Conservation (phyloP, 2,888 invertebrate species). For the Vanessa cardui region DNA sequence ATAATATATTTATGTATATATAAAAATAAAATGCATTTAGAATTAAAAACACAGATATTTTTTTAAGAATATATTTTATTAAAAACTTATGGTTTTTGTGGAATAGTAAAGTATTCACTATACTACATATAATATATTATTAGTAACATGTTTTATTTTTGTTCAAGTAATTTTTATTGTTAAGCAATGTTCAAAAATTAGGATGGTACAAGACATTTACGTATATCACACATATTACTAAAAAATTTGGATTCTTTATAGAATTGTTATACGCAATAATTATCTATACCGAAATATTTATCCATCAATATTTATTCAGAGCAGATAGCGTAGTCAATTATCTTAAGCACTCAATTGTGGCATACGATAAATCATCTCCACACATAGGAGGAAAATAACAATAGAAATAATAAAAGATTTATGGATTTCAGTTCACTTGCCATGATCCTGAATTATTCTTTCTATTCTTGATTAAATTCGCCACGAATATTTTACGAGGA, state of each 20-base stretch:
- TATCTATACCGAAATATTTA: slow-evolving; percentile 18
- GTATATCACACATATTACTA: too few relatives aligned
- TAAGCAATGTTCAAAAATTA: too few relatives aligned
- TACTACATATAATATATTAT: too few relatives aligned
- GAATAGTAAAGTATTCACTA: too few relatives aligned
- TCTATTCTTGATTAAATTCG: slow-evolving; percentile 18
- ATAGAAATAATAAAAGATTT: slow-evolving; percentile 54
- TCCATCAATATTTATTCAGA: slow-evolving; percentile 15
- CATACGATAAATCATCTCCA: slow-evolving; percentile 45
- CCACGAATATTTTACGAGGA: background rate
- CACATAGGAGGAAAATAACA: slow-evolving; percentile 54
- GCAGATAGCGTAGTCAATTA: slow-evolving; percentile 42
- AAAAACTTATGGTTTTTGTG: background rate
- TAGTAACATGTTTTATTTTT: too few relatives aligned
- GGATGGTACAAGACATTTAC: too few relatives aligned
- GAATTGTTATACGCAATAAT: too few relatives aligned
- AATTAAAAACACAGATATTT: background rate
- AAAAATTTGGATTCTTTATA: background rate
- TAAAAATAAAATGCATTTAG: too few relatives aligned
- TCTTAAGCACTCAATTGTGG: slow-evolving; percentile 45
- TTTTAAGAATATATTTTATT: background rate
- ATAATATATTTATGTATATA: slow-evolving; percentile 2
- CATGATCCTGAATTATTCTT: slow-evolving; percentile 24
- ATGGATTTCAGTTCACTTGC: slow-evolving; percentile 53
- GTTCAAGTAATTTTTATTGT: too few relatives aligned